A percentile compares a stretch with the other conserved stretches of the same genome.
Evolutionary conservation across 2,797 vertebrate genomes (phyloP).

Genomic region (Lindbergichthys nudifrons): DNA sequence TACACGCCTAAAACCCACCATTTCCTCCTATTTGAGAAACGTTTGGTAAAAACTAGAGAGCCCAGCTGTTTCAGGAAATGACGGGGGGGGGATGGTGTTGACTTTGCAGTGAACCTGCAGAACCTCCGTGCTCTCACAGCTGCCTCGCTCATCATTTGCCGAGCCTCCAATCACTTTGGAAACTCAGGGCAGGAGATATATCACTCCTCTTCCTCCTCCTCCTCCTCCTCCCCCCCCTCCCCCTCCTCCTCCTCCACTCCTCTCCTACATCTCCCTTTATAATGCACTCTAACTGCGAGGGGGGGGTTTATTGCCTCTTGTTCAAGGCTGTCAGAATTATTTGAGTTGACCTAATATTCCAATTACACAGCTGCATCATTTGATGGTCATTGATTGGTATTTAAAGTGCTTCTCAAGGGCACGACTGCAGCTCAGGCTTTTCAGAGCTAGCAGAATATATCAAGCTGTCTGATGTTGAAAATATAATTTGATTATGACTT

Average conservation of each 20-base stretch:
- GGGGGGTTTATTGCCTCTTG: conserved; percentile 61
- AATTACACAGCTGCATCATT: conserved; percentile 74
- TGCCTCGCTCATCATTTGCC: conserved; percentile 72
- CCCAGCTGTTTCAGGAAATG: neutral
- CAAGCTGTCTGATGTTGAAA: conserved; percentile 7
- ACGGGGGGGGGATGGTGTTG: conserved; percentile 63
- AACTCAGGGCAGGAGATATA: conserved; percentile 70
- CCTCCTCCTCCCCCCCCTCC: conserved; percentile 17
- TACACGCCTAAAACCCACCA: no score
- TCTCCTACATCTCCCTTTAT: conserved; percentile 30
- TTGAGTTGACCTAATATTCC: conserved; percentile 75
- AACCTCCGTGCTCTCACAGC: conserved; percentile 69
- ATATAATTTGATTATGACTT: neutral
- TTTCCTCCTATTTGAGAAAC: neutral
- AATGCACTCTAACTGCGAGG: conserved; percentile 37
- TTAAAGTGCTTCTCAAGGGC: conserved; percentile 67
- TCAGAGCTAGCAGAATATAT: conserved; percentile 9
- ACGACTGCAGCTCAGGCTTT: conserved; percentile 28
- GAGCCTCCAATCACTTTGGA: conserved; percentile 69
- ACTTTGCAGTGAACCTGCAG: conserved; percentile 79
- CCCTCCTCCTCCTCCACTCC: conserved; percentile 21
- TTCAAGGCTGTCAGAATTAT: conserved; percentile 74
- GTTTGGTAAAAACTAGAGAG: neutral
- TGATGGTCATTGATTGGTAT: conserved; percentile 27
- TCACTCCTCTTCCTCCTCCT: conserved; percentile 35